Evolutionary conservation across 2,113 vertebrate genomes (phyloP).

Genomic region (Prochilodus magdalenae): DNA sequence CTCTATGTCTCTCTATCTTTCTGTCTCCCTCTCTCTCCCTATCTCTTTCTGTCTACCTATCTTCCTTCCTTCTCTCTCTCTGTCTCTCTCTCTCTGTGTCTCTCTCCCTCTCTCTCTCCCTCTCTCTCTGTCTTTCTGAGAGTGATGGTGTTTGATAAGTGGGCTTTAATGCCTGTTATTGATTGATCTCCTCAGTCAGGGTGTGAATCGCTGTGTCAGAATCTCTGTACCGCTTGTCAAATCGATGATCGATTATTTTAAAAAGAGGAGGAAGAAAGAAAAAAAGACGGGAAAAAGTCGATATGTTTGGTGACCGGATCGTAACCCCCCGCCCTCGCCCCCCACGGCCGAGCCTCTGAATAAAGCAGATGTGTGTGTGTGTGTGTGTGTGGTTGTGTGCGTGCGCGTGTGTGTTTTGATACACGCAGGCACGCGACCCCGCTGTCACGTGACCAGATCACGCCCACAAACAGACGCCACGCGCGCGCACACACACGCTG

Average conservation of each 20-base stretch:
- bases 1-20: neutral
- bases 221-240: slow-evolving; percentile 38
- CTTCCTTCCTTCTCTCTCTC: too few relatives aligned
- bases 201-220: slow-evolving; percentile 8
- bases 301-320: slow-evolving; percentile 40
- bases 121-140: neutral
- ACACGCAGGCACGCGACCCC: slow-evolving; percentile 81
- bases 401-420: slow-evolving; percentile 68
- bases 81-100: neutral
- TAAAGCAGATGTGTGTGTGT: slow-evolving; percentile 68
- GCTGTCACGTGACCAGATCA: slow-evolving; percentile 19
- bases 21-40: neutral
- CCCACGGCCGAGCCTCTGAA: too few relatives aligned
- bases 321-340: slow-evolving; percentile 22
- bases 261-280: slow-evolving; percentile 54
- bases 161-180: neutral
- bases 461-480: slow-evolving; percentile 56
- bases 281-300: neutral
- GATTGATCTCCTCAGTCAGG: slow-evolving; percentile 45
- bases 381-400: slow-evolving; percentile 55
- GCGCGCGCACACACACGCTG: slow-evolving; percentile 49
- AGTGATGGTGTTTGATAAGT: neutral
- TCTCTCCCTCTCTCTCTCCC: neutral
- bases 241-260: slow-evolving; percentile 50
- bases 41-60: neutral